Evolutionary conservation across 1,140 invertebrate genomes (phyloP).

Genomic region (Magallana gigas): DNA sequence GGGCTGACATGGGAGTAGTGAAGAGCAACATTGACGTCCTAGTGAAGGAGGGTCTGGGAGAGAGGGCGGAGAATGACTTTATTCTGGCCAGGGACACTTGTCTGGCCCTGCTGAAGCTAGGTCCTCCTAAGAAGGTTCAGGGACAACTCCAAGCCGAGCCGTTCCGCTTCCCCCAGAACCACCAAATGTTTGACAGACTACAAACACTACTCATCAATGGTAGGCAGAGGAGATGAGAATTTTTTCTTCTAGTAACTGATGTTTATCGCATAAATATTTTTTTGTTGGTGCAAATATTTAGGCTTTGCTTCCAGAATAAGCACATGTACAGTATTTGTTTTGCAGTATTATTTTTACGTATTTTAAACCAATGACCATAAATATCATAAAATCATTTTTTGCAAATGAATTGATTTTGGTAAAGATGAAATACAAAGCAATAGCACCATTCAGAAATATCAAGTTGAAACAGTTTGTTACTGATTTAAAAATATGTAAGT

Average conservation of each 20-base stretch:
- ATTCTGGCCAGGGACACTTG: conserved; percentile 83
- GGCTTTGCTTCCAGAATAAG: background rate
- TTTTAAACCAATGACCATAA: too few relatives aligned
- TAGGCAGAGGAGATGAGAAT: conserved; percentile 65
- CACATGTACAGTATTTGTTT: background rate
- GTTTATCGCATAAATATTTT: too few relatives aligned
- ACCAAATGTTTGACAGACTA: conserved; percentile 82
- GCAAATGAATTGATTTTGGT: too few relatives aligned
- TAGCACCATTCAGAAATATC: too few relatives aligned
- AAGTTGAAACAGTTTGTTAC: too few relatives aligned
- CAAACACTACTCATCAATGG: conserved; percentile 79
- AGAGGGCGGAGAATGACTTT: conserved; percentile 80
- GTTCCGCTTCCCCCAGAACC: conserved; percentile 80
- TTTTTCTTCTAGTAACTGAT: too few relatives aligned
- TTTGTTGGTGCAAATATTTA: too few relatives aligned
- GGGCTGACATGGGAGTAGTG: conserved; percentile 81
- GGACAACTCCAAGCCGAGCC: conserved; percentile 61
- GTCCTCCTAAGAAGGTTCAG: conserved; percentile 58
- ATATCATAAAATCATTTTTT: too few relatives aligned
- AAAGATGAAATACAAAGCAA: too few relatives aligned
- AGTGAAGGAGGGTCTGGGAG: conserved; percentile 82
- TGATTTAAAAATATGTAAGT: background rate
- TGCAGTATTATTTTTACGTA: too few relatives aligned
- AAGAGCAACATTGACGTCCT: conserved; percentile 83
- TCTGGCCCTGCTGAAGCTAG: conserved; percentile 82